These are phyloP conservation scores for Hemistola chrysoprasaria DNA, from an alignment of 2,888 invertebrate genomes.

Conservation along the genomic window DNA sequence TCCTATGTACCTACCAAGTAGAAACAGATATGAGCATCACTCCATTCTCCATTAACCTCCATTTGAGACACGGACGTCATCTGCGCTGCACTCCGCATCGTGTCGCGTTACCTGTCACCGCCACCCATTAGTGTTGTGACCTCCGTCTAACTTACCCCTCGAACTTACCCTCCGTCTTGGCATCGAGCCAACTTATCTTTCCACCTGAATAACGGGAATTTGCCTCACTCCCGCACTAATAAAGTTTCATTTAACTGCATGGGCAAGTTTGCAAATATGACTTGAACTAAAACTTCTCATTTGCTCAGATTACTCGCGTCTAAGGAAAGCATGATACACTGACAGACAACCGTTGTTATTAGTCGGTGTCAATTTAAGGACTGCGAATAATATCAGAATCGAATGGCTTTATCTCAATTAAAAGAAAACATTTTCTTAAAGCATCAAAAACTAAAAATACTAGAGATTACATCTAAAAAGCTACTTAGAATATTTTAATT, in stretches of 20 bases:
- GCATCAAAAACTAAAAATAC: too few species aligned
- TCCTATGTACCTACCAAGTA: too few species aligned
- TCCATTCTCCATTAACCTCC: conserved; percentile 34
- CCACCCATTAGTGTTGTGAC: conserved; percentile 74
- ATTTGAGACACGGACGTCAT: conserved; percentile 34
- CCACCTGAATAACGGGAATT: conserved; percentile 37
- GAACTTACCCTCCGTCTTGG: conserved; percentile 59
- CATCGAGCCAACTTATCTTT: conserved; percentile 44
- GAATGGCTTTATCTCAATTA: conserved; percentile 10
- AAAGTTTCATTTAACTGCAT: conserved; percentile 34
- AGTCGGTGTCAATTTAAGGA: conserved; percentile 54
- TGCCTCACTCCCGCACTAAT: conserved; percentile 26
- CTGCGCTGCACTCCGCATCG: conserved; percentile 74
- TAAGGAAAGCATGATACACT: conserved; percentile 48
- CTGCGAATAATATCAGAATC: conserved; percentile 25
- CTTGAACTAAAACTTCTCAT: conserved; percentile 75
- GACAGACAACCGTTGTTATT: conserved; percentile 66
- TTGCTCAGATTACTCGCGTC: conserved; percentile 68
- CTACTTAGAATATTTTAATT: too few species aligned
- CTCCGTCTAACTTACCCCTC: conserved; percentile 63
- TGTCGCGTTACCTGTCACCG: conserved; percentile 77
- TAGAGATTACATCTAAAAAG: too few species aligned
- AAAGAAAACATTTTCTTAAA: too few species aligned
- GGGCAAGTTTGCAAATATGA: conserved; percentile 28
- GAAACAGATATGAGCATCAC: conserved; percentile 19